Evolutionary conservation across 1,140 invertebrate genomes (phyloP).

Genomic region (Lepidurus packardi): DNA sequence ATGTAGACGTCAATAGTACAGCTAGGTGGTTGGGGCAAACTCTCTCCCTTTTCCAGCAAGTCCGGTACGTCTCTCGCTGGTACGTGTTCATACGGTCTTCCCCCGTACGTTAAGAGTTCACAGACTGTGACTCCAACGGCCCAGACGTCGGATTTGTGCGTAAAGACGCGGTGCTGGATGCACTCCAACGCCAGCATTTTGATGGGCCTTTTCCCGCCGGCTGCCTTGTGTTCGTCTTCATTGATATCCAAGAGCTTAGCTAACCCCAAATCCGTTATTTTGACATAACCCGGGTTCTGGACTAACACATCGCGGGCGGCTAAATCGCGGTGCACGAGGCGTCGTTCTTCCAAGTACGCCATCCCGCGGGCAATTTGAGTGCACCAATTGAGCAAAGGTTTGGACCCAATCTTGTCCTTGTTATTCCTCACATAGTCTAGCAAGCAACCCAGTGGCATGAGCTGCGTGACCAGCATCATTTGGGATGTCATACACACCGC

Average conservation of each 20-base stretch:
- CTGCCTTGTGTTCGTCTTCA: conserved; percentile 93
- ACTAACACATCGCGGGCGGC: conserved; percentile 95
- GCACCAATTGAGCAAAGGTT: conserved; percentile 92
- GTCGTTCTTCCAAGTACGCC: conserved; percentile 90
- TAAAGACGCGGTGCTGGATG: conserved; percentile 91
- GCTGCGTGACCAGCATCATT: conserved; percentile 95
- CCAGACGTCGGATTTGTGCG: conserved; percentile 98
- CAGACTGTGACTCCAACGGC: conserved; percentile 97
- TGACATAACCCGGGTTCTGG: conserved; percentile 86
- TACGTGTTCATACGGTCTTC: conserved; percentile 85
- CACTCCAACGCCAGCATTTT: conserved; percentile 98
- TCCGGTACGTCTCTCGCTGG: conserved; percentile 85
- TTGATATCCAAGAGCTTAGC: conserved; percentile 91
- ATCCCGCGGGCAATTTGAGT: conserved; percentile 96
- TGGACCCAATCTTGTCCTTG: conserved; percentile 89
- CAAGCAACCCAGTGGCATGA: conserved; percentile 94
- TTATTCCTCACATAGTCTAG: conserved; percentile 91
- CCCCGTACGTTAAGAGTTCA: conserved; percentile 94
- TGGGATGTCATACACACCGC: conserved; percentile 96
- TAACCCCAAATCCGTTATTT: conserved; percentile 97
- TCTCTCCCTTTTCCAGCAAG: conserved; percentile 83
- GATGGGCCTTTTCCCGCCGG: conserved; percentile 96
- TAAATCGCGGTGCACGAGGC: conserved; percentile 91
- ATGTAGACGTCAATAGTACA: conserved; percentile 95
- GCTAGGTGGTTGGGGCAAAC: conserved; percentile 82